Evolutionary conservation across 2,797 vertebrate genomes (phyloP).

Genomic region (Micropoecilia bifurca): DNA sequence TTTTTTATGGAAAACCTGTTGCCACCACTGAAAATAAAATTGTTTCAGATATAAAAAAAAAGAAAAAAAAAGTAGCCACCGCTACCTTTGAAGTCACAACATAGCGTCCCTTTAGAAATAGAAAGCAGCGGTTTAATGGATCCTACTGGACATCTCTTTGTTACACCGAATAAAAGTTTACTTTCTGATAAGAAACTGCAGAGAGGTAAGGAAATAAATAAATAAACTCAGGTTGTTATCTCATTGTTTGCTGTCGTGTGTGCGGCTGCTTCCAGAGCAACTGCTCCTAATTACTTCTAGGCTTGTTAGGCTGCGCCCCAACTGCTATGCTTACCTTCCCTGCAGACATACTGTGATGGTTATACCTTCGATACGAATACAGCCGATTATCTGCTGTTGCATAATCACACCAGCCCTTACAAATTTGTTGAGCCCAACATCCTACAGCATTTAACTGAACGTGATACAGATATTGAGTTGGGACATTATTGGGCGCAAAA

Average conservation of each 20-base stretch:
- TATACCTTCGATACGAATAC: conserved; percentile 49
- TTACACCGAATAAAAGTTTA: conserved; percentile 40
- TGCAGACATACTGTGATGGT: conserved; percentile 53
- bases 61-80: not conserved
- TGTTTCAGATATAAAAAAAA: not conserved
- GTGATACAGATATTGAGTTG: conserved; percentile 36
- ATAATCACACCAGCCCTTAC: conserved; percentile 45
- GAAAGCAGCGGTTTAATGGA: conserved; percentile 34
- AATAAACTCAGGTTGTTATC: conserved; percentile 41
- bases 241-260: conserved; percentile 63
- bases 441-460: conserved; percentile 38
- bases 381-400: conserved; percentile 60
- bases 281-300: conserved; percentile 66
- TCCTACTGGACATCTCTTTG: conserved; percentile 23
- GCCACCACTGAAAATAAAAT: not conserved
- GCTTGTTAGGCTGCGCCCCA: conserved; percentile 61
- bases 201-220: conserved; percentile 52
- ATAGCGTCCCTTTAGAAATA: conserved; percentile 8
- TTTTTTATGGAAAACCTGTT: not conserved
- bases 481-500: conserved; percentile 5
- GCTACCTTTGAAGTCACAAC: conserved; percentile 9
- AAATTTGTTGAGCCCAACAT: conserved; percentile 37
- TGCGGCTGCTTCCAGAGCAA: conserved; percentile 57
- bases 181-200: conserved; percentile 40
- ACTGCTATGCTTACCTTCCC: conserved; percentile 60